These are phyloP conservation scores for Eudiplozoon nipponicum DNA, from an alignment of 2,888 invertebrate species.

Conservation along the genomic window DNA sequence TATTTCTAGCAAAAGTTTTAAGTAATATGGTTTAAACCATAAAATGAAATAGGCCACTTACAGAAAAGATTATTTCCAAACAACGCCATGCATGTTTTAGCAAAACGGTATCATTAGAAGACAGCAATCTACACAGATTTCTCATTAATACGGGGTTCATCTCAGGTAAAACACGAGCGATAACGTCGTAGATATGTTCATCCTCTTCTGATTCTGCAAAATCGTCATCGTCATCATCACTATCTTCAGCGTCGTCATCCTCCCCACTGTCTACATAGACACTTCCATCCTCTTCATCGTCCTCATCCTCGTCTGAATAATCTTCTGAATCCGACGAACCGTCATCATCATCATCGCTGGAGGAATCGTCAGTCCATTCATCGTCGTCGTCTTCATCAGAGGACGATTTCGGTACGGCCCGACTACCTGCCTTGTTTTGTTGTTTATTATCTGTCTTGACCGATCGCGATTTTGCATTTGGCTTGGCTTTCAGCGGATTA, in stretches of 20 bases:
- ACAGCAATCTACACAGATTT: background rate
- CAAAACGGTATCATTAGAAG: background rate
- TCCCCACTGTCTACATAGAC: background rate
- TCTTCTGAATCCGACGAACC: background rate
- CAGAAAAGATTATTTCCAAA: background rate
- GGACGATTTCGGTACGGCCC: no score
- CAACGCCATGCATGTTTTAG: background rate
- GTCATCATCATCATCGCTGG: background rate
- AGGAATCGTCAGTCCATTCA: background rate
- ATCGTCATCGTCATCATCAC: background rate
- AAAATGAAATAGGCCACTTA: background rate
- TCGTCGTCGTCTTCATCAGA: background rate
- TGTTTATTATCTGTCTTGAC: no score
- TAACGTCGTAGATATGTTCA: background rate
- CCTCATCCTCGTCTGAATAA: background rate
- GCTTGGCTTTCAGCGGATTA: no score
- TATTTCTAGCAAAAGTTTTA: no score
- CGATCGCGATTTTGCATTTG: no score
- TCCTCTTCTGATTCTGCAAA: background rate
- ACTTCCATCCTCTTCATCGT: background rate
- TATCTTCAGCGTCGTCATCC: background rate
- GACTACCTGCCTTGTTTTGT: no score
- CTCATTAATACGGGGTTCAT: background rate
- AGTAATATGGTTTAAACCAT: no score
- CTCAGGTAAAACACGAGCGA: background rate